Base-by-base conservation (phyloP, 2,888 invertebrate genomes). In the Dyspetes luteomarginatus region DNA sequence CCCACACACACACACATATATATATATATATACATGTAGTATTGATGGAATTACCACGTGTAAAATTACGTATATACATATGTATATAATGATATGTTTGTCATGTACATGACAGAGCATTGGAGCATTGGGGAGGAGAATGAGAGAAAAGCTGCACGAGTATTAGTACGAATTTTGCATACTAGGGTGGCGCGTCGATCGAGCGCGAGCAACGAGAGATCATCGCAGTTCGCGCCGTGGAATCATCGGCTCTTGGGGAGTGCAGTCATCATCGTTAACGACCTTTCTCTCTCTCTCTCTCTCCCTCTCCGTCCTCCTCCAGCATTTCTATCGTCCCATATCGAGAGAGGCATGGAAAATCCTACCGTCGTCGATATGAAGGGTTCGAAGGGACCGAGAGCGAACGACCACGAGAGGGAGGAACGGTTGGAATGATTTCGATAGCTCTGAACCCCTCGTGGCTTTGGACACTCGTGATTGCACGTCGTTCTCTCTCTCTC, bases 231-330 rank as follows among this genome's bases (percentile, higher is more conserved):
- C 69, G 78, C 75, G 81, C 80, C 78, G 60, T 76, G 83, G 76
- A 84, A 86, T 88, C 86, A 86, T 86, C 86, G 55, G 82, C 67
- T 76, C 80, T 55, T 19, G 28, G 15, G 69, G 80, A 82, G 83
- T 81, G 81, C 82, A 85, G 85, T 84, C 83, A 87, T 87, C 88
- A 83, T 87, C 86, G 86, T 88, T 86, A 89, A 88, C 86, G 83
- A 85, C 81, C 72, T 65, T 56, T 72, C 48, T 58, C 45, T 58
- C 52, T 7, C 56, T 56, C 81, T 62, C 30, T 65, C 64, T 52
- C 73, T 45, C 62, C 17, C 52, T 22, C 52, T 43, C n/a, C 50
- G 19, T n/a, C 45, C 41, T 24, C 19, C n/a, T 48, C 56, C 41
- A 19, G 15, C 7, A 43, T 41, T 48, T 50, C 67, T 52, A 30